These are phyloP conservation scores for Eufriesea mexicana DNA, from an alignment of 1,140 invertebrate genomes.

Conservation along the genomic window DNA sequence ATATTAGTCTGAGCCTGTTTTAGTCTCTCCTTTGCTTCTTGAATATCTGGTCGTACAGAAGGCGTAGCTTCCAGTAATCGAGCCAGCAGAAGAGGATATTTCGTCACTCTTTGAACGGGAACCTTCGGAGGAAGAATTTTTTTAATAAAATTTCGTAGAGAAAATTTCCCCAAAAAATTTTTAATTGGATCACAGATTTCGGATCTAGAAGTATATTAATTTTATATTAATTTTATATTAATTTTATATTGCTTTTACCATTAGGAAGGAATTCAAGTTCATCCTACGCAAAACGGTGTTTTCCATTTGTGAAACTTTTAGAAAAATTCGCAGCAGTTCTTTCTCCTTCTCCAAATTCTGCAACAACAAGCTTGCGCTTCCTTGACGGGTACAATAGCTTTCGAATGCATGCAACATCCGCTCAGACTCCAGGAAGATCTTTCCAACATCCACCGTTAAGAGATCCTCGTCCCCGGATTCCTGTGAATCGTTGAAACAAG, in stretches of 20 bases:
- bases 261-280: constrained; percentile 98
- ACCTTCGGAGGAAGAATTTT: constrained; percentile 83
- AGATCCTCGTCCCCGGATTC: constrained; percentile 89
- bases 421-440: constrained; percentile 95
- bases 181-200: not conserved
- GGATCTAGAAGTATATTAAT: not conserved
- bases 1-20: constrained; percentile 95
- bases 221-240: not conserved
- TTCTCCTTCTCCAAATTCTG: constrained; percentile 97
- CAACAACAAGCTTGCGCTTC: constrained; percentile 92
- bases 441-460: constrained; percentile 94
- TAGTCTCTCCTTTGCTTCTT: constrained; percentile 89
- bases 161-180: not conserved
- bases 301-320: constrained; percentile 98
- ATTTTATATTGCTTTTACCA: constrained; percentile 85
- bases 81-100: constrained; percentile 95
- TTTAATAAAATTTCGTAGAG: not conserved
- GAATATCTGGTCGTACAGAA: constrained; percentile 82
- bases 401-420: constrained; percentile 97
- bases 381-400: constrained; percentile 96
- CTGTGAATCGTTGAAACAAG: constrained; percentile 53
- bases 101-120: constrained; percentile 94
- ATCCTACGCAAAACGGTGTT: constrained; percentile 95
- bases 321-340: constrained; percentile 95
- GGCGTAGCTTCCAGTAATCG: constrained; percentile 96